Evolutionary conservation across 2,113 vertebrate species (phyloP), one percentile per base, ranked within the genome.

Genomic region (Megatriorchis doriae): DNA sequence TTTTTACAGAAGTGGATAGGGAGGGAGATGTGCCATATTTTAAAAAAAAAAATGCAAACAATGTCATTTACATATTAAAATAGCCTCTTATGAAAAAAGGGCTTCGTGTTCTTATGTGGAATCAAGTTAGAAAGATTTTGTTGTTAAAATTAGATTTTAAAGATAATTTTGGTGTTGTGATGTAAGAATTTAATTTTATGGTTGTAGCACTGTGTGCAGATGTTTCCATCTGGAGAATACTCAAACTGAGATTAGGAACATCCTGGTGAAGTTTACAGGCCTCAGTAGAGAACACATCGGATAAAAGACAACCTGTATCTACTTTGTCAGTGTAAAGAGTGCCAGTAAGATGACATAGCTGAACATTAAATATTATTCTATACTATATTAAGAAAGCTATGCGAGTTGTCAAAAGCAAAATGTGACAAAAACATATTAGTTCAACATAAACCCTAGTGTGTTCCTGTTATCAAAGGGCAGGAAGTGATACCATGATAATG

Each of bases 401-500:
- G 42, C 32, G 19, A 47, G 19, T 43, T 53, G 20, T 7, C 34
- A 53, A 74, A 81, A 50, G 5, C 11, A 66, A 81, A 84, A 68
- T 52, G 13, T 73, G 29, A 56, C 55, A 81, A 55, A 53, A 74
- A 3, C 38, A 2, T 34, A 40, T 40, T n/a, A 38, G n/a, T 50
- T 45, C 48, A 56, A 31, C 50, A 25, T 38, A 65, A 78, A 25
- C 1, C 22, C 25, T 71, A 12, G 1, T 18, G 11, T 53, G 11
- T 26, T 58, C 11, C 34, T 9, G 17, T 38, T 47, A n/a, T 11
- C 4, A 72, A 71, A 81, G 10, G 17, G 11, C 20, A 38, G 55
- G 31, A 61, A 73, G 47, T 8, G 1, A 42, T 22, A 18, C 3
- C 0, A 0, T 48, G 23, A 31, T 29, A 42, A 45, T 3, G 14